These are phyloP conservation scores for Drosophila mauritiana DNA, from an alignment of 1,140 invertebrate species.

Conservation along the genomic window DNA sequence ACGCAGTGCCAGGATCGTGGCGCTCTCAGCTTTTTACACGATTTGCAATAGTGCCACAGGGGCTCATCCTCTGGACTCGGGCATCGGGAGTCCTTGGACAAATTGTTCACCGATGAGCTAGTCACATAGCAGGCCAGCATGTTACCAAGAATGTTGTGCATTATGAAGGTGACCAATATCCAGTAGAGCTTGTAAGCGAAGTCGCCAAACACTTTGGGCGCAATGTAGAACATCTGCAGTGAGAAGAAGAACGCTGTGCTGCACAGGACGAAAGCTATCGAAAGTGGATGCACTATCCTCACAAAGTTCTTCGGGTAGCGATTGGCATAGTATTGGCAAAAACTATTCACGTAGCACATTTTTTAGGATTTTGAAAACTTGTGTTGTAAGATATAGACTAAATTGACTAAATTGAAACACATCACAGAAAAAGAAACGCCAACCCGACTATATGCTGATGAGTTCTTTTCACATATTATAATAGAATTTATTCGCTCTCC, in stretches of 20 bases:
- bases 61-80: conserved; percentile 21
- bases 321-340: not conserved
- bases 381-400: not conserved
- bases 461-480: not conserved
- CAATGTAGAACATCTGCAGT: conserved; percentile 20
- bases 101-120: conserved; percentile 23
- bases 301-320: conserved; percentile 10
- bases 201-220: conserved; percentile 24
- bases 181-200: conserved; percentile 26
- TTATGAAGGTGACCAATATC: conserved; percentile 9
- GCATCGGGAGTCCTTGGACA: conserved; percentile 6
- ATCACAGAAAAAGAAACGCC: not conserved
- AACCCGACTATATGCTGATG: too few relatives aligned
- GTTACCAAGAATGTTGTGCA: conserved; percentile 49
- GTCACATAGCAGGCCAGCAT: conserved; percentile 19
- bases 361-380: not conserved
- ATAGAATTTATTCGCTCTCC: too few relatives aligned
- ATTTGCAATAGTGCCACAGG: conserved; percentile 90
- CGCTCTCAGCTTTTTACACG: conserved; percentile 91
- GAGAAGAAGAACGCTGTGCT: not conserved
- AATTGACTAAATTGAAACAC: too few relatives aligned
- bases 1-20: conserved; percentile 96
- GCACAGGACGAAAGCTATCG: not conserved
- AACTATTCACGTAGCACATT: conserved; percentile 3
- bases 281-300: conserved; percentile 13